Evolutionary conservation across 2,113 vertebrate genomes (phyloP), one percentile per base, ranked within the genome.

Genomic region (Podilymbus podiceps): DNA sequence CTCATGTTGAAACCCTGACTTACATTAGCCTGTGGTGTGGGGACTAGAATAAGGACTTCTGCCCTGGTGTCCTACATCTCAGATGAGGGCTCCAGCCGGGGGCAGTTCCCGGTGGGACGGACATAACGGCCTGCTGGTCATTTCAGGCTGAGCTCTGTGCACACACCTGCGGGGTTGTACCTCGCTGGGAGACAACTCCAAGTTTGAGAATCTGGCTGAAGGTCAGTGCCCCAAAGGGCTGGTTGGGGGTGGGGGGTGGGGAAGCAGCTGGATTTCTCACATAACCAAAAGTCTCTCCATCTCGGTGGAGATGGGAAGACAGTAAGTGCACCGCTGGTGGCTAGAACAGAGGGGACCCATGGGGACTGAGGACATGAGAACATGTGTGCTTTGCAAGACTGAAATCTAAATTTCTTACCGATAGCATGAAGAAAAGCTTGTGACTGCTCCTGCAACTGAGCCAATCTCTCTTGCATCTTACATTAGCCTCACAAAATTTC

Each of bases 91-190:
- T 93, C 9, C 42, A 80, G 49, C 15, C 55, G 53, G 38, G 31
- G 31, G 42, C 22, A 49, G 16, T 16, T 84, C 38, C n/a, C 49
- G 27, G 8, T 71, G 38, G 59, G 50, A 31, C 28, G 52, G 62
- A 31, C 8, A 3, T 7, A 58, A 53, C 12, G 42, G 86, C 63
- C 28, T 35, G 5, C 24, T 20, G 16, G 11, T 53, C 47, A 42
- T 82, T 93, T 86, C 46, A 60, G 81, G 23, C 62, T 46, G 62
- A 72, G 15, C 25, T 69, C 40, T 21, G 9, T 56, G 25, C 18
- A 52, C 12, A 33, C 17, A 15, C 8, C 1, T 15, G 16, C 0
- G 0, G 22, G 35, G 35, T 44, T 2, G 0, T 77, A 74, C 16
- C 11, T 44, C 24, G 4, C 1, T 85, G 53, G 53, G 40, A 87